phyloP scores from a whole-genome alignment of 2,113 vertebrate genomes.

The Ariopsis seemanni region DNA sequence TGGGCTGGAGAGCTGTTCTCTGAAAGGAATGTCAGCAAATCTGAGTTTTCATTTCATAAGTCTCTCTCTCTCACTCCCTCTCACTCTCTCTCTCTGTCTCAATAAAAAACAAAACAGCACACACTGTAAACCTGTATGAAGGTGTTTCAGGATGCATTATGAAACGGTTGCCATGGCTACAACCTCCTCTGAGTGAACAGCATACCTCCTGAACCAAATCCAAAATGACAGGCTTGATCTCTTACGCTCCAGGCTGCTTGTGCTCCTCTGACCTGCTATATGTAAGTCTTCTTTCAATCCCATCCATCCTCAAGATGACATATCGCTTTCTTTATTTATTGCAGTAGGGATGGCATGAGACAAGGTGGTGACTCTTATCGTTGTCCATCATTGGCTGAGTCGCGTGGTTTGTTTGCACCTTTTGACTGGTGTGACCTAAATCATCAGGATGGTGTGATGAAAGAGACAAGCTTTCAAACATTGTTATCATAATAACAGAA shows the following conservation, averaged over 20 bases:
- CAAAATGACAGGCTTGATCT: constrained; percentile 50
- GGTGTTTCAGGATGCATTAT: constrained; percentile 49
- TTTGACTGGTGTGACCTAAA: constrained; percentile 7
- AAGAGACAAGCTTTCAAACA: constrained; percentile 3
- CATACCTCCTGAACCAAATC: constrained; percentile 45
- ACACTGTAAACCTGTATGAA: constrained; percentile 43
- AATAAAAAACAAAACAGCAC: constrained; percentile 25
- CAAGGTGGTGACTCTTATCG: neutral
- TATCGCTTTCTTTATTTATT: neutral
- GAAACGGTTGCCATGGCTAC: constrained; percentile 52
- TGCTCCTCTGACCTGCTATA: constrained; percentile 22
- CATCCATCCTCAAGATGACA: neutral
- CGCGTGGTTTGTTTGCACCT: neutral
- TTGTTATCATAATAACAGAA: constrained; percentile 9
- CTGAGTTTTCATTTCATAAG: constrained; percentile 16
- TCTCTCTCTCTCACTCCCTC: neutral
- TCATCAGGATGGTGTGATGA: constrained; percentile 2
- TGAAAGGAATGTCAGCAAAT: constrained; percentile 9
- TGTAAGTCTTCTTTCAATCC: neutral
- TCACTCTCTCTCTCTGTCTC: constrained; percentile 1
- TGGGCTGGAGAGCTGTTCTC: constrained; percentile 1
- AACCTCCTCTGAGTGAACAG: constrained; percentile 24
- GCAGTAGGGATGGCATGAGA: neutral
- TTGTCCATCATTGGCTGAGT: neutral
- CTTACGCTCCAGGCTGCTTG: constrained; percentile 18